These are phyloP conservation scores for Hoplodrina ambigua DNA, from an alignment of 2,888 invertebrate species.

Conservation along the genomic window DNA sequence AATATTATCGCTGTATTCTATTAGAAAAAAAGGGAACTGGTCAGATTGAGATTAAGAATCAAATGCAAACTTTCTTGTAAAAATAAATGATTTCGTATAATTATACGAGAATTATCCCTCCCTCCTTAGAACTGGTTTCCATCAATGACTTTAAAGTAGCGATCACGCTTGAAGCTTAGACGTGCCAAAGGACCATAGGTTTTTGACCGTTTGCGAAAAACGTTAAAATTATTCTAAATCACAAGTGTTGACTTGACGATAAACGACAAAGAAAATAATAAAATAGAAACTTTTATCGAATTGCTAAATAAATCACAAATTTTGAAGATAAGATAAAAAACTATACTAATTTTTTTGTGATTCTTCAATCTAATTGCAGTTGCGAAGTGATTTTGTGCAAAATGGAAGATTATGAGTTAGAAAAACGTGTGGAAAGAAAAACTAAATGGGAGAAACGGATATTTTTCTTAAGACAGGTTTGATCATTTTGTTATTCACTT, in stretches of 20 bases:
- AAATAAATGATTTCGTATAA: too few species aligned
- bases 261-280: slow-evolving; percentile 28
- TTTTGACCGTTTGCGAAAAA: not conserved
- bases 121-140: too few species aligned
- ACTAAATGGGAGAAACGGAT: slow-evolving; percentile 38
- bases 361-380: slow-evolving; percentile 24
- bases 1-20: too few species aligned
- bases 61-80: too few species aligned
- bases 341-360: slow-evolving; percentile 20
- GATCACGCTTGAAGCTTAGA: too few species aligned
- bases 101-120: too few species aligned
- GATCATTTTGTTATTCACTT: not conserved
- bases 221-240: not conserved
- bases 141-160: too few species aligned
- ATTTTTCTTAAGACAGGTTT: slow-evolving; percentile 41
- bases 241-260: slow-evolving; percentile 17
- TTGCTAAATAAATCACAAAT: slow-evolving; percentile 35
- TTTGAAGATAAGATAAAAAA: slow-evolving; percentile 32
- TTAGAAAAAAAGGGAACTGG: too few species aligned
- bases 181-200: not conserved
- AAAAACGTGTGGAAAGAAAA: slow-evolving; percentile 11
- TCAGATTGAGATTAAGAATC: too few species aligned
- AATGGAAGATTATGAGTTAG: slow-evolving; percentile 34
- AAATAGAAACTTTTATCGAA: slow-evolving; percentile 15
- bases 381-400: slow-evolving; percentile 38